A percentile compares a stretch with the other conserved stretches of the same genome.
Evolutionary conservation across 2,113 vertebrate species (phyloP).

Genomic region (Tachysurus fulvidraco): DNA sequence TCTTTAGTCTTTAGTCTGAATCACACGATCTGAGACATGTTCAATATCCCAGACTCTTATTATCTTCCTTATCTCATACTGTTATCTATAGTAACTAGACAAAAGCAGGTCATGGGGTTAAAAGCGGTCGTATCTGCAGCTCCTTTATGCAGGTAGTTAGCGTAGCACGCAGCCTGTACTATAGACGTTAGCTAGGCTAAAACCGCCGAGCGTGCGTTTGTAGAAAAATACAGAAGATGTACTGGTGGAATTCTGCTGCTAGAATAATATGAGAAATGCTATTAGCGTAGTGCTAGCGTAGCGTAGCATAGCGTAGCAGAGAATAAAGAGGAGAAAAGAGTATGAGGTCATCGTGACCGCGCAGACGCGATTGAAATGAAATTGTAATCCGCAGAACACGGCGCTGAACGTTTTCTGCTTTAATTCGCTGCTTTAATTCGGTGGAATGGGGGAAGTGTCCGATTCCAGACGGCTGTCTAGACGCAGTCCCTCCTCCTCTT

Average conservation of each 20-base stretch:
- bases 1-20: too few species aligned
- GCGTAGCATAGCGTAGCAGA: background rate
- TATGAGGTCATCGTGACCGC: background rate
- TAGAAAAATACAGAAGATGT: background rate
- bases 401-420: background rate
- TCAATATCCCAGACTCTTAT: background rate
- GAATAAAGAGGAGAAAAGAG: background rate
- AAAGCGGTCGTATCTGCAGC: background rate
- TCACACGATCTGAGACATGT: background rate
- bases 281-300: background rate
- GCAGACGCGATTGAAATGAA: background rate
- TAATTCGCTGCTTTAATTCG: background rate
- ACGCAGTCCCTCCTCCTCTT: conserved; percentile 51
- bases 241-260: background rate
- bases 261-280: background rate
- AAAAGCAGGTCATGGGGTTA: background rate
- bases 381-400: background rate
- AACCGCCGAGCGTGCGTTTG: background rate
- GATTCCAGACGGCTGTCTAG: conserved; percentile 54
- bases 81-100: background rate
- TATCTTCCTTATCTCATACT: background rate
- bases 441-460: conserved; percentile 10
- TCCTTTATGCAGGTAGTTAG: background rate
- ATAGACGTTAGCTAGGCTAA: background rate
- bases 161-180: background rate